A percentile compares a stretch with the other conserved stretches of the same genome.
Evolutionary conservation across 2,888 invertebrate genomes (phyloP).

Genomic region (Volucella inanis): DNA sequence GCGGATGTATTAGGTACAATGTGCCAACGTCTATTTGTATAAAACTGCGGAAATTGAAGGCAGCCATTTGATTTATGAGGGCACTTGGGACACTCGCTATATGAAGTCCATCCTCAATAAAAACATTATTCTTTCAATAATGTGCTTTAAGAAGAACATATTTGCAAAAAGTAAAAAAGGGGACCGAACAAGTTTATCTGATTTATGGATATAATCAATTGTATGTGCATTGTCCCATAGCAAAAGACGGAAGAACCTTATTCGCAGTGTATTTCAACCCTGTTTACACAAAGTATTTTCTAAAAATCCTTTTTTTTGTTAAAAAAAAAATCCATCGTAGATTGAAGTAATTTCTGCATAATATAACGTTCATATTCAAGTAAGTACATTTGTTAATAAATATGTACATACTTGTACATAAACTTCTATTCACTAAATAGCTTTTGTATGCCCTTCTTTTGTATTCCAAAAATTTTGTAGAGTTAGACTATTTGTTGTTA

Average conservation of each 20-base stretch:
- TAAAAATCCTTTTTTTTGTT: not conserved
- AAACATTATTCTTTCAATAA: conserved; percentile 60
- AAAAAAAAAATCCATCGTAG: no score
- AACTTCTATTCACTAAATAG: no score
- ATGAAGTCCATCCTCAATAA: conserved; percentile 64
- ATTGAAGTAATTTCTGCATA: no score
- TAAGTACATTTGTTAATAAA: no score
- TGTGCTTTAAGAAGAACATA: conserved; percentile 47
- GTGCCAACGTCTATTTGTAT: conserved; percentile 54
- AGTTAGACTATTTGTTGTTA: no score
- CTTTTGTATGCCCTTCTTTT: no score
- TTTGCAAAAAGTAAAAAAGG: conserved; percentile 19
- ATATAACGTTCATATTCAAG: no score
- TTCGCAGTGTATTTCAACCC: conserved; percentile 6
- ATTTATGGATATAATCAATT: conserved; percentile 67
- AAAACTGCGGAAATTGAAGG: conserved; percentile 29
- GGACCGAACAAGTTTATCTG: conserved; percentile 58
- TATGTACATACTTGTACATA: no score
- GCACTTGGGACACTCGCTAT: conserved; percentile 58
- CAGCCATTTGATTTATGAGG: conserved; percentile 66
- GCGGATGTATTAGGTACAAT: conserved; percentile 59
- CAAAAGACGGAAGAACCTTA: conserved; percentile 18
- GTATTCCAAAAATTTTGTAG: no score
- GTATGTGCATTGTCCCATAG: conserved; percentile 41
- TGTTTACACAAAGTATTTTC: conserved; percentile 26